A percentile compares a stretch with the other conserved stretches of the same genome.
Conservation (phyloP, 2,888 invertebrate genomes). For the Spilosoma lubricipeda region DNA sequence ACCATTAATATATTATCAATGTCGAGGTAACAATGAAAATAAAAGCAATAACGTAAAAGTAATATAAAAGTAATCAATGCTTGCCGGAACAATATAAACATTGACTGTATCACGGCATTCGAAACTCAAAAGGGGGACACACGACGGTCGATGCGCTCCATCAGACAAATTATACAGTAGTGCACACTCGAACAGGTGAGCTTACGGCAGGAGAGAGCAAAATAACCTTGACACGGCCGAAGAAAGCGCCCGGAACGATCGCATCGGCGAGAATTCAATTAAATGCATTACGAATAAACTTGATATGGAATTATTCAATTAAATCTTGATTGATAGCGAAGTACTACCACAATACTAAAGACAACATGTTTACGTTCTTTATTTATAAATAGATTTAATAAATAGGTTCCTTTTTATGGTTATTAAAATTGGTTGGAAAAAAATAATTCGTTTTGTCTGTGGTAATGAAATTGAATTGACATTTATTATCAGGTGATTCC, state of each 20-base stretch:
- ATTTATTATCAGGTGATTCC: constrained; percentile 33
- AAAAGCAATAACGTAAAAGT: not conserved
- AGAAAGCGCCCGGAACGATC: constrained; percentile 78
- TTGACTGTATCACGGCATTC: constrained; percentile 37
- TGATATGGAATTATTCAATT: constrained; percentile 62
- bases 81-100: constrained; percentile 12
- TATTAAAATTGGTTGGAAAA: constrained; percentile 28
- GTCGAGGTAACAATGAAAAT: not conserved
- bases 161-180: constrained; percentile 38
- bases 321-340: constrained; percentile 38
- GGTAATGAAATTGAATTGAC: constrained; percentile 36
- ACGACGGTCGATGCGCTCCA: constrained; percentile 52
- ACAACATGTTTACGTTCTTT: constrained; percentile 42
- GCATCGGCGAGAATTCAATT: constrained; percentile 65
- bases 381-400: constrained; percentile 31
- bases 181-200: constrained; percentile 50
- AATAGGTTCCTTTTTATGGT: constrained; percentile 22
- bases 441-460: constrained; percentile 23
- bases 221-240: constrained; percentile 75
- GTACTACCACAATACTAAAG: constrained; percentile 10
- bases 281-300: constrained; percentile 67
- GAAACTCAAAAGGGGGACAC: constrained; percentile 66
- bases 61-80: not conserved
- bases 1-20: not conserved
- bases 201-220: constrained; percentile 70